These are phyloP conservation scores for Rhinoraja longicauda DNA, from an alignment of 2,797 vertebrate species.

Conservation along the genomic window DNA sequence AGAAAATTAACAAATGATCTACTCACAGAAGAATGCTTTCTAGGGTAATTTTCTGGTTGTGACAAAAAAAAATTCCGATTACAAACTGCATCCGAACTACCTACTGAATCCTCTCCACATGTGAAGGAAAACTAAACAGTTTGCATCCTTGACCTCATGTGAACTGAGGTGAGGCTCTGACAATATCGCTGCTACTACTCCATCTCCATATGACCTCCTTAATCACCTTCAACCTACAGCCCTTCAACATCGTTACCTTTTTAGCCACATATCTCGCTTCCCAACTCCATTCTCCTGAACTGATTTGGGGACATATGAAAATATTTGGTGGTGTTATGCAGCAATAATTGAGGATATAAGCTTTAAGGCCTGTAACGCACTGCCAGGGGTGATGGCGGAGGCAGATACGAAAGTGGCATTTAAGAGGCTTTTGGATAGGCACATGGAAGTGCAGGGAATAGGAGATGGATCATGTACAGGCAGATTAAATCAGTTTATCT, in stretches of 20 bases:
- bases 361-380: neutral
- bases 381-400: too few species aligned
- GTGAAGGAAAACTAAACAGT: neutral
- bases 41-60: neutral
- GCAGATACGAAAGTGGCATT: too few species aligned
- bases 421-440: too few species aligned
- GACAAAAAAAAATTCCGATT: too few species aligned
- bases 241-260: neutral
- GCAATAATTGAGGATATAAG: neutral
- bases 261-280: neutral
- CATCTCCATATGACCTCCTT: neutral
- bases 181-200: neutral
- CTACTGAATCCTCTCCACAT: neutral
- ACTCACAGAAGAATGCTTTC: neutral
- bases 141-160: neutral
- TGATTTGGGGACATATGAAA: neutral
- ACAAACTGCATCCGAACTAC: neutral
- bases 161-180: neutral
- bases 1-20: neutral
- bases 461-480: too few species aligned
- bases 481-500: too few species aligned
- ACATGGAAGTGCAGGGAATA: too few species aligned
- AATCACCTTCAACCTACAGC: neutral
- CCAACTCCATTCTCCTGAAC: neutral
- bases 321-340: neutral